phyloP scores from a whole-genome alignment of 30 jellyfish, hydroid and myxozoan genomes.

The Pelagia noctiluca region DNA sequence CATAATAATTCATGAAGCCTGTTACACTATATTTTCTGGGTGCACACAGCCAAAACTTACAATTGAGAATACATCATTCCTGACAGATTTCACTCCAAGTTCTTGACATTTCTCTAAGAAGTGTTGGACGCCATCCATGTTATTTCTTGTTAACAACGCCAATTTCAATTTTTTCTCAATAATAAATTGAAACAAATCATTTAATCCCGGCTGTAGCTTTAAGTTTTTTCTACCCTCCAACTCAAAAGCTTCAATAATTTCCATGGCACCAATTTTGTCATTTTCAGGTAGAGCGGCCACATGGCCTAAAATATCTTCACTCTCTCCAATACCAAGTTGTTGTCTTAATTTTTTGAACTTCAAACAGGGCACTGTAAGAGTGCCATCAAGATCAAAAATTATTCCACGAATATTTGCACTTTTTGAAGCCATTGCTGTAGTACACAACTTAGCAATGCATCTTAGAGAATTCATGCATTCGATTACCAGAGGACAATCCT shows the following conservation, averaged over 20 bases:
- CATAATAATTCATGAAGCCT: too few species aligned
- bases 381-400: slow-evolving; percentile 97
- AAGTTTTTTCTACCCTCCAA: slow-evolving; percentile 78
- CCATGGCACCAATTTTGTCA: slow-evolving; percentile 56
- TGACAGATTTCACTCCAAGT: background rate
- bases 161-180: slow-evolving; percentile 23
- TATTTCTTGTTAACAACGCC: slow-evolving; percentile 88
- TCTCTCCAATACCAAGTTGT: slow-evolving; percentile 50
- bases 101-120: slow-evolving; percentile 63
- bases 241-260: slow-evolving; percentile 81
- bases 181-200: slow-evolving; percentile 55
- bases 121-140: slow-evolving; percentile 68
- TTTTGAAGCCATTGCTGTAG: background rate
- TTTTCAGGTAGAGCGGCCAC: slow-evolving; percentile 59
- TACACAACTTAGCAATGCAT: too few species aligned
- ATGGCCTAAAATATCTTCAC: slow-evolving; percentile 72
- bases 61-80: slow-evolving; percentile 21
- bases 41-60: too few species aligned
- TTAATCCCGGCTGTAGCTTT: slow-evolving; percentile 75
- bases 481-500: too few species aligned
- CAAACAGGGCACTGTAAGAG: slow-evolving; percentile 91
- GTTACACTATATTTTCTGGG: too few species aligned
- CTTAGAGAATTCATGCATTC: too few species aligned
- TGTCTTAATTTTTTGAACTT: slow-evolving; percentile 67
- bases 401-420: slow-evolving; percentile 55